Base-by-base conservation (phyloP, 2,888 invertebrate genomes). In the Pristionchus arcanus region DNA sequence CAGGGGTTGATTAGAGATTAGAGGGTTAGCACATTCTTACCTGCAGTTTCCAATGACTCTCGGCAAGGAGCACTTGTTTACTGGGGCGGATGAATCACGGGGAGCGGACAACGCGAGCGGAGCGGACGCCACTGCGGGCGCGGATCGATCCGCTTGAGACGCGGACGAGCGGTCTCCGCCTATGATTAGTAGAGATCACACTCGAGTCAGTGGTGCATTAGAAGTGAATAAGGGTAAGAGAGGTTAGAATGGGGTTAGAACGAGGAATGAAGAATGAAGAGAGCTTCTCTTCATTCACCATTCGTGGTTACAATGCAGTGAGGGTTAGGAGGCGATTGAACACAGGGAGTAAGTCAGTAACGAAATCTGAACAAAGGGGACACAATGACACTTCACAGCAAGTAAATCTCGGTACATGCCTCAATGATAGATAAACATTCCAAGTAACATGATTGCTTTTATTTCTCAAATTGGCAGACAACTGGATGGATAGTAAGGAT, bases 41-140 rank as follows among this genome's bases (percentile, higher is more conserved):
- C 84, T 90, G 90, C 91, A 91, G 25, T n/a, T 66, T 59, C 91
- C 91, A 31, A 88, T 77, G 53, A 86, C 90, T 86, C 89, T 90
- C 5, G 91, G 91, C 1, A 89, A 87, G n/a, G 68, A 77, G 68
- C 91, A 91, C 71, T 66, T 53, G 71, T 71, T 71, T 15, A 71
- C 71, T 31, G 71, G 71, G 0, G 11, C 71, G 31, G 71, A 31
- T 15, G 71, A 9, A 9, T 21, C 89, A 25, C 19, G 90, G 9
- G 68, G 68, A 16, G 49, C 59, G n/a, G 66, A 21, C 21, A 42
- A 25, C 37, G 63, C 66, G 86, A 66, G 25, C n/a, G 86, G 37
- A 63, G 53, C 42, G 34, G 66, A 63, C 21, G 28, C 15, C 19
- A 49, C n/a, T 37, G 16, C 7, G 11, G 77, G 21, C 11, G 77